phyloP scores from a whole-genome alignment of 2,113 vertebrate species.

The Propithecus coquereli region DNA sequence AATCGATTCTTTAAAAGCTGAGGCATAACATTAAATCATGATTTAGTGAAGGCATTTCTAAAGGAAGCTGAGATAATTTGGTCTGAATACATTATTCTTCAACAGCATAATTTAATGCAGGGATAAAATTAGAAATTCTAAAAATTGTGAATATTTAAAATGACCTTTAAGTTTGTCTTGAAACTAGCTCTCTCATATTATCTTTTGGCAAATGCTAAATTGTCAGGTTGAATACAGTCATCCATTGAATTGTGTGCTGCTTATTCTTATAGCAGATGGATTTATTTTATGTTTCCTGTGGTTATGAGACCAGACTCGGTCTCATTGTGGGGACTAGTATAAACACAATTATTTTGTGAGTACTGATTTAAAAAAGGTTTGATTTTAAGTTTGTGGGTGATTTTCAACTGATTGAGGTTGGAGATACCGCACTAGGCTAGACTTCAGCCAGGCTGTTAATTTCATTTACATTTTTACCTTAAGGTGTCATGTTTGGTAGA shows the following conservation, averaged over 20 bases:
- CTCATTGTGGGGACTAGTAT: background rate
- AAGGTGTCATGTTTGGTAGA: background rate
- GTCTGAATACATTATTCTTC: background rate
- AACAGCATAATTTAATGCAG: background rate
- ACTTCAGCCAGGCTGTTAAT: background rate
- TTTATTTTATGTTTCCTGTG: background rate
- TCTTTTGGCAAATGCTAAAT: background rate
- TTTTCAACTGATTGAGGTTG: background rate
- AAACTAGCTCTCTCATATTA: background rate
- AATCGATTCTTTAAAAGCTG: constrained; percentile 47
- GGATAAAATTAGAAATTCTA: constrained; percentile 33
- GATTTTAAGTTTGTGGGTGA: background rate
- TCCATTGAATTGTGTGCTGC: background rate
- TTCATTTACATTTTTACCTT: background rate
- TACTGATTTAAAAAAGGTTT: background rate
- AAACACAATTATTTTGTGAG: background rate
- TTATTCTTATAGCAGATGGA: background rate
- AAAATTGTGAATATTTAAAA: background rate
- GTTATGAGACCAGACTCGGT: background rate
- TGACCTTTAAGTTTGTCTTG: constrained; percentile 13
- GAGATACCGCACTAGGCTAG: background rate
- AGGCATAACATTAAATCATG: constrained; percentile 50
- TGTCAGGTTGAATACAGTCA: background rate
- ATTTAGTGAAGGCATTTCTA: constrained; percentile 29
- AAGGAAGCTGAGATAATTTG: constrained; percentile 50